phyloP scores from a whole-genome alignment of 2,888 invertebrate genomes.

The Eupeodes latifasciatus region DNA sequence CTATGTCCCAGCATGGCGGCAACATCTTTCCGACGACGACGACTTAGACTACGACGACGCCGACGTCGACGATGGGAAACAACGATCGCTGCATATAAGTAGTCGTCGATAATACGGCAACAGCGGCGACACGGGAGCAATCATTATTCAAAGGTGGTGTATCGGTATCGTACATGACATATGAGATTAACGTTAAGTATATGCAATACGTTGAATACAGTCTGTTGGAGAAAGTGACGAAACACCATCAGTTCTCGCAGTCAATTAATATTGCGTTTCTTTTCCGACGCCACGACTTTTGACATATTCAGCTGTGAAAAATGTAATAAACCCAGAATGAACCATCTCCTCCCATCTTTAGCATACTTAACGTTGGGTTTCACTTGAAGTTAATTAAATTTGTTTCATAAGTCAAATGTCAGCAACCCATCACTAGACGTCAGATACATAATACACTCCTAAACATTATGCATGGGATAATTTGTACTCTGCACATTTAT shows the following conservation, averaged over 20 bases:
- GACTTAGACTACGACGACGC: not conserved
- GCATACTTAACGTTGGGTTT: conserved; percentile 19
- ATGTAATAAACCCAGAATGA: not conserved
- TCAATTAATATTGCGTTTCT: too few relatives aligned
- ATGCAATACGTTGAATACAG: conserved; percentile 34
- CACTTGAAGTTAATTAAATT: conserved; percentile 52
- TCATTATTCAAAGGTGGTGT: conserved; percentile 49
- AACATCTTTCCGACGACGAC: conserved; percentile 3
- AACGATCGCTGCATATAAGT: not conserved
- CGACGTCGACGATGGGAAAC: not conserved
- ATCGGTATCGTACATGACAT: conserved; percentile 22
- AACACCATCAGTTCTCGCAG: not conserved
- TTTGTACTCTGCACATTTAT: not conserved
- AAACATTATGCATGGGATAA: not conserved
- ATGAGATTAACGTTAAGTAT: conserved; percentile 34
- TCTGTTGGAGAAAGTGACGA: conserved; percentile 43
- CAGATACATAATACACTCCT: not conserved
- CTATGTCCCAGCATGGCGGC: conserved; percentile 20
- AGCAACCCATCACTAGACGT: conserved; percentile 8
- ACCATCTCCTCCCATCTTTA: not conserved
- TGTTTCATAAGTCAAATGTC: conserved; percentile 11
- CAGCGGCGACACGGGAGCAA: conserved; percentile 25
- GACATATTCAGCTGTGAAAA: not conserved
- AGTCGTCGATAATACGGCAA: not conserved
- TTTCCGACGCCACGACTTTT: too few relatives aligned